Percentiles rank a stretch among this genome's conserved stretches.
Conservation (phyloP, 2,888 invertebrate genomes). For the Acanthococcus lagerstroemiae region DNA sequence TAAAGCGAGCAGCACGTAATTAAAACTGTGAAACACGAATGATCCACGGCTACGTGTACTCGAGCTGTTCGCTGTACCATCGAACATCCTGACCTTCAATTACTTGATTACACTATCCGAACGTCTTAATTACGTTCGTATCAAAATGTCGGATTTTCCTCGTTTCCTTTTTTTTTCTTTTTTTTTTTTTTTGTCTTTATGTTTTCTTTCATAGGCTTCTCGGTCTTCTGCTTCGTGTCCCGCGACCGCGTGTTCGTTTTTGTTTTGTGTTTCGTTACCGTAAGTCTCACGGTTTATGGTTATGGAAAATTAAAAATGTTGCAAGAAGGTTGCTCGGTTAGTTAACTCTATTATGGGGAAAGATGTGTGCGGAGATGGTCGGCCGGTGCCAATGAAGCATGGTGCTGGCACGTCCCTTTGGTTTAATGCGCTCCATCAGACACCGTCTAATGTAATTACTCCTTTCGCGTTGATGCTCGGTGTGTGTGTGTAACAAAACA, state of each 20-base stretch:
- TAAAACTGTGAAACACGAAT: not conserved
- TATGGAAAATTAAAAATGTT: conserved; percentile 27
- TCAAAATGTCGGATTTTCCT: not conserved
- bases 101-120: not conserved
- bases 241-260: no score
- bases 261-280: not conserved
- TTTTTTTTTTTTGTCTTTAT: not conserved
- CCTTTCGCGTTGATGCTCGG: not conserved
- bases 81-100: not conserved
- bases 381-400: conserved; percentile 19
- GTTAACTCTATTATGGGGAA: conserved; percentile 21
- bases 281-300: conserved; percentile 18
- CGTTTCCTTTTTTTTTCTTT: not conserved
- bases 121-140: conserved; percentile 4
- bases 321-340: conserved; percentile 28
- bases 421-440: conserved; percentile 27
- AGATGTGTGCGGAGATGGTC: conserved; percentile 9
- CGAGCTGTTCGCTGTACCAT: not conserved
- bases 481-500: no score
- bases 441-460: conserved; percentile 21
- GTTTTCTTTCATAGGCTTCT: no score
- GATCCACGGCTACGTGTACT: not conserved
- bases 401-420: conserved; percentile 27
- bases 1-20: not conserved
- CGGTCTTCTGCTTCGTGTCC: no score